These are phyloP conservation scores for Enteromius anoplus DNA, from an alignment of 2,797 vertebrate genomes.

Conservation along the genomic window DNA sequence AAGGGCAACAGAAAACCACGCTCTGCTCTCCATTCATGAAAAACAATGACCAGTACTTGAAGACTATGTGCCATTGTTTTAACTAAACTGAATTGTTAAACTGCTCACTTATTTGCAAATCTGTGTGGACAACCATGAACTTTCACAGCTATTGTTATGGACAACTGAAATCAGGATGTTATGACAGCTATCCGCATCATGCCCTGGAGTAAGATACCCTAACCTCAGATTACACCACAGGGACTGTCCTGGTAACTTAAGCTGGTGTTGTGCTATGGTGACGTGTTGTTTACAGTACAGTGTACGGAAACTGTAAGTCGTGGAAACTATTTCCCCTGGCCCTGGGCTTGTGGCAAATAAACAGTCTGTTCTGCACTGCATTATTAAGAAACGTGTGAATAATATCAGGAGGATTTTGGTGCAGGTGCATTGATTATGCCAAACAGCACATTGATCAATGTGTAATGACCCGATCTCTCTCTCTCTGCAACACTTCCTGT, in stretches of 20 bases:
- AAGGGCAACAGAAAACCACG: neutral
- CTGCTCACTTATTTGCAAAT: neutral
- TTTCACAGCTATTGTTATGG: neutral
- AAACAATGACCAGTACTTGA: neutral
- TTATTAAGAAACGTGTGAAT: constrained; percentile 23
- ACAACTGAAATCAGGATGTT: neutral
- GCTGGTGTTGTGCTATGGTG: constrained; percentile 24
- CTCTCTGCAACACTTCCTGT: constrained; percentile 34
- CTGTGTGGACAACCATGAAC: neutral
- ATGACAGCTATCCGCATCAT: constrained; percentile 1
- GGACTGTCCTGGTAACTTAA: neutral
- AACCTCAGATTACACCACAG: constrained; percentile 20
- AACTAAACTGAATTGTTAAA: neutral
- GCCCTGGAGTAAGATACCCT: constrained; percentile 10
- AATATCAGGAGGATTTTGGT: constrained; percentile 26
- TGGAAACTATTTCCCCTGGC: constrained; percentile 41
- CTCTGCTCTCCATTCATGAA: neutral
- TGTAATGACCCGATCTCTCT: constrained; percentile 5
- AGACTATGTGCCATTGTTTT: neutral
- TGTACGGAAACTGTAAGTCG: constrained; percentile 31
- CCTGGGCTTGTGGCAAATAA: constrained; percentile 3
- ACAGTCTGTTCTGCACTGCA: constrained; percentile 10
- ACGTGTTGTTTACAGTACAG: constrained; percentile 22
- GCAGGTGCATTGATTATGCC: constrained; percentile 18
- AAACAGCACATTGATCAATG: constrained; percentile 25